Evolutionary conservation across 1,140 invertebrate species (phyloP).

Genomic region (Triops longicaudatus): DNA sequence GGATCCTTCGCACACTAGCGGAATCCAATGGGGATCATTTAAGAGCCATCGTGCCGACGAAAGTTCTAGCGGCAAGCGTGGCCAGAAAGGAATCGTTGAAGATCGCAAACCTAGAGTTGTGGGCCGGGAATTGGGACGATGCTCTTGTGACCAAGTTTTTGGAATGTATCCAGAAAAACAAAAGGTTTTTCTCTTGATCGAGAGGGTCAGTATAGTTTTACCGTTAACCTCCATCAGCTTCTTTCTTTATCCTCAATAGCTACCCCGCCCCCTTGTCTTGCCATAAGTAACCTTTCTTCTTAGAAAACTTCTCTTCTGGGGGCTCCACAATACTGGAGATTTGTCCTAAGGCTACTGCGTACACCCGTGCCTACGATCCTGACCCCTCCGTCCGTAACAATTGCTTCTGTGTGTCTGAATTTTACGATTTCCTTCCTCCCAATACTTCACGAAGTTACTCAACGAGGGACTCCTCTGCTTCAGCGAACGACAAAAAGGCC

Average conservation of each 20-base stretch:
- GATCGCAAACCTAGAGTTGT: not conserved
- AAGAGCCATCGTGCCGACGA: constrained; percentile 5
- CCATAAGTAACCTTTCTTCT: not conserved
- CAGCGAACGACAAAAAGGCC: constrained; percentile 1
- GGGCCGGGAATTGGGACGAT: constrained; percentile 4
- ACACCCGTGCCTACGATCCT: not conserved
- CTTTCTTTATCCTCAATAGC: not conserved
- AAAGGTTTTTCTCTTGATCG: not conserved
- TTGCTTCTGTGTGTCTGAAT: constrained; percentile 15
- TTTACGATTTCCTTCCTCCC: constrained; percentile 14
- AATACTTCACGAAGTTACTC: constrained; percentile 5
- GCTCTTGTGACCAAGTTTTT: constrained; percentile 15
- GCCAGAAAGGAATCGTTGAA: not conserved
- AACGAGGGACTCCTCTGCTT: constrained; percentile 3
- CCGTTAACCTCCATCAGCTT: constrained; percentile 9
- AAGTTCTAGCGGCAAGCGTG: not conserved
- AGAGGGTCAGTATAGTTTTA: constrained; percentile 6
- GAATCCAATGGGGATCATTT: constrained; percentile 15
- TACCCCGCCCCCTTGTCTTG: not conserved
- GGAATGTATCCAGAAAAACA: not conserved
- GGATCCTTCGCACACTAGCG: constrained; percentile 1
- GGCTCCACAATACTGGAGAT: not conserved
- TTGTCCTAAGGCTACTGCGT: not conserved
- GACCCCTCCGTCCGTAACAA: not conserved
- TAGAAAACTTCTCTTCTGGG: not conserved